A percentile compares a stretch with the other conserved stretches of the same genome.
Evolutionary conservation across 2,797 vertebrate genomes (phyloP).

Genomic region (Pangasius sanitwongsei): DNA sequence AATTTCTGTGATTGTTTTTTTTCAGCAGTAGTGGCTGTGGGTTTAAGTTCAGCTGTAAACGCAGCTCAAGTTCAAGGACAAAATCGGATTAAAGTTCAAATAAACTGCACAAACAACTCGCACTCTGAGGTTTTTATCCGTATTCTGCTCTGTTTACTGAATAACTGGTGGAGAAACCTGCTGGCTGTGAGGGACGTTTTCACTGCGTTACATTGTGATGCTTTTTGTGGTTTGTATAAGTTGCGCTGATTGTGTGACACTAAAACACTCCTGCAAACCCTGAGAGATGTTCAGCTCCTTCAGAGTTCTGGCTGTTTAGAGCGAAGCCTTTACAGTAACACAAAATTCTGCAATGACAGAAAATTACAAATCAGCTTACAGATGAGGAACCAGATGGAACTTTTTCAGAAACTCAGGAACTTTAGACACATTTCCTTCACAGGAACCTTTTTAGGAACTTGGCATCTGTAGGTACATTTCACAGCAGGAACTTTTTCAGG

Average conservation of each 20-base stretch:
- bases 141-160: neutral
- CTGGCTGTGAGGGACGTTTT: neutral
- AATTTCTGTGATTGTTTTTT: too few species aligned
- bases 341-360: neutral
- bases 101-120: neutral
- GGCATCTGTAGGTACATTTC: neutral
- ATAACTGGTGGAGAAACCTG: neutral
- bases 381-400: neutral
- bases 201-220: neutral
- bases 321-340: neutral
- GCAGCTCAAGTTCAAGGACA: too few species aligned
- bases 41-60: neutral
- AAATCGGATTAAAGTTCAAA: neutral
- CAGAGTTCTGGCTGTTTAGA: neutral
- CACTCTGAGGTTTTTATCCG: neutral
- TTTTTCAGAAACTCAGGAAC: neutral
- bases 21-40: neutral
- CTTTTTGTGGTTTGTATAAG: neutral
- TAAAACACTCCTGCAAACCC: neutral
- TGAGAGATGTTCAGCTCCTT: neutral
- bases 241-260: neutral
- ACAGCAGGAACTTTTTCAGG: neutral
- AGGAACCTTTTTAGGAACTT: neutral
- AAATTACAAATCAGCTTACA: neutral
- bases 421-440: neutral